Conservation (phyloP, 2,113 vertebrate genomes). For the Aplodontia rufa region DNA sequence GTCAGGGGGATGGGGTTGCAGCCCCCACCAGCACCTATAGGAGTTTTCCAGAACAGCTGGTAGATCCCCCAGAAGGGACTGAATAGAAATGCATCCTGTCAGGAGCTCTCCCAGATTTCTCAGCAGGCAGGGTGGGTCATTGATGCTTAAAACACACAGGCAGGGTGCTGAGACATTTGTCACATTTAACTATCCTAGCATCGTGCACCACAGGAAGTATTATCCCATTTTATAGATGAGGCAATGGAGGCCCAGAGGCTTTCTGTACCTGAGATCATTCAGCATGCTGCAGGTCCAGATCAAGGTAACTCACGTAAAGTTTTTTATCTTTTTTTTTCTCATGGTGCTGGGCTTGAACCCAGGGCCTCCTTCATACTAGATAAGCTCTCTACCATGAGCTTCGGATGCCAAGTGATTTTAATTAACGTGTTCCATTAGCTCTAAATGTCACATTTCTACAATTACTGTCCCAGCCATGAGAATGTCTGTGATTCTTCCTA, state of each 20-base stretch:
- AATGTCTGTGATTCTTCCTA: background rate
- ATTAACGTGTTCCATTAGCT: background rate
- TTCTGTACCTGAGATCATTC: no score
- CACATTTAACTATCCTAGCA: background rate
- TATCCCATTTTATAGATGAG: background rate
- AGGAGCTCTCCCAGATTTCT: background rate
- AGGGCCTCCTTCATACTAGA: no score
- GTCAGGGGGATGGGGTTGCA: no score
- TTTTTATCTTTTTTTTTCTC: background rate
- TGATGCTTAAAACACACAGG: background rate
- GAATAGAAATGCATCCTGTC: background rate
- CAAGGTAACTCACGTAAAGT: background rate
- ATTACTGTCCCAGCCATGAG: background rate
- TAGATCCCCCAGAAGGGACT: background rate
- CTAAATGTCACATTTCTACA: background rate
- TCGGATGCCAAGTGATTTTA: background rate
- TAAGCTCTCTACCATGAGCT: background rate
- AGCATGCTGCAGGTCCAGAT: background rate
- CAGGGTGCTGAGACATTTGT: background rate
- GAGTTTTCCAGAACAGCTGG: background rate
- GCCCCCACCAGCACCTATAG: fast-evolving
- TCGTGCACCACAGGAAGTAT: background rate
- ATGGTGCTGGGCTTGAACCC: no score
- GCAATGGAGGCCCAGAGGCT: background rate
- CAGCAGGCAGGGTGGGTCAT: background rate